phyloP scores from a whole-genome alignment of 1,140 invertebrate genomes.

The Drosophila ficusphila region DNA sequence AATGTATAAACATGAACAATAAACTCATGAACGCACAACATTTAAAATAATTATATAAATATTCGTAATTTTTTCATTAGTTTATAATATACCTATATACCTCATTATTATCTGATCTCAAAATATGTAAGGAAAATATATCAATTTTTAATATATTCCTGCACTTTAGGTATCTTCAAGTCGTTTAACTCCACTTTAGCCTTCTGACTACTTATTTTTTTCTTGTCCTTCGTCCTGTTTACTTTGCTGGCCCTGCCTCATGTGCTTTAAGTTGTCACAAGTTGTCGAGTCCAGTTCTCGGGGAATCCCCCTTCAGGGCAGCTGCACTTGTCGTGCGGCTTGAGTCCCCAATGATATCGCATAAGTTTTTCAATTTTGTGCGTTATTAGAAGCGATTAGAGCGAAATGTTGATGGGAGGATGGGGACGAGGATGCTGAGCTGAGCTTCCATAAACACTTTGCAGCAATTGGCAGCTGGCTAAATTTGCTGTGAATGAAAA shows the following conservation, averaged over 20 bases:
- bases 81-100: no score
- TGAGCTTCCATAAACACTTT: constrained; percentile 62
- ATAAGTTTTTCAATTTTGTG: constrained; percentile 84
- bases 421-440: constrained; percentile 18
- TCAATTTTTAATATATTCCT: neutral
- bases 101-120: no score
- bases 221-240: constrained; percentile 23
- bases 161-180: neutral
- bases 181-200: neutral
- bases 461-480: constrained; percentile 62
- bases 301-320: constrained; percentile 19
- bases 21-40: no score
- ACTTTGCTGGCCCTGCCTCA: constrained; percentile 30
- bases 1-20: no score
- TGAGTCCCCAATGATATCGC: constrained; percentile 77
- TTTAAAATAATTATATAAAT: no score
- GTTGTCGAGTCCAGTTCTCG: constrained; percentile 63
- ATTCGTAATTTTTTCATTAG: no score
- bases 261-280: constrained; percentile 80
- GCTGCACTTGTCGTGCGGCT: constrained; percentile 74
- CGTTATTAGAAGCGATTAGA: constrained; percentile 83
- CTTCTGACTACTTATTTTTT: neutral
- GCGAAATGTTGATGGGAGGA: constrained; percentile 22
- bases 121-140: no score
- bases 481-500: constrained; percentile 50